Base-by-base conservation (phyloP, 1,140 invertebrate species). In the Arion vulgaris region DNA sequence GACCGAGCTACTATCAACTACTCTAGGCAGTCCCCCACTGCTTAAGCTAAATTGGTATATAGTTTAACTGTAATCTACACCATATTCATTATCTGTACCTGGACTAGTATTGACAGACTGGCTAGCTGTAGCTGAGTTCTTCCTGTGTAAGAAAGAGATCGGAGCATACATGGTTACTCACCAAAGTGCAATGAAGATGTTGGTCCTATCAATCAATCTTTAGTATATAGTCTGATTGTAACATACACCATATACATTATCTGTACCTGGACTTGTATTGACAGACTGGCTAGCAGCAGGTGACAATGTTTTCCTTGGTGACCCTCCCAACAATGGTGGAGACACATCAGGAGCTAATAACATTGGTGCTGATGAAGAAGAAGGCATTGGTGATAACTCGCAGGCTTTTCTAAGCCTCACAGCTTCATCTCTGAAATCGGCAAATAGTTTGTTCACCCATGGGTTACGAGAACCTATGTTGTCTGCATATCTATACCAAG, bases 401-500 rank as follows among this genome's bases (percentile, higher is more conserved):
- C 85, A 86, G 34, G 84, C 82, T 78, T 88, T 86, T 28, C 86
- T 82, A 26, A 87, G 85, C 74, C 83, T 87, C 4, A 83, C 82
- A 15, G 86, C 89, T 38, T 91, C 90, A 75, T 88, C 87, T 74
- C 90, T 87, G 83, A 93, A 93, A 39, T 87, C 86, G 45, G 84
- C 82, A 41, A 93, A 89, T 51, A 93, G 91, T 72, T 91, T 88
- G 80, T 91, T 89, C n/a, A 93, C 88, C 92, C 93, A 93, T 11
- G 86, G 84, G 78, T 90, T 91, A 13, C 92, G 86, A 66, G 89
- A 90, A 34, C 90, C 88, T 68, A 90, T 90, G 66, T 91, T 92
- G 85, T 93, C 93, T 62, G 87, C 89, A 86, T 92, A 94, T 75
- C 90, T 90, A 69, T 95, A 94, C 98, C 97, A 99, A 92, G 97